Evolutionary conservation across 2,797 vertebrate species (phyloP).

Genomic region (Ceryle rudis): DNA sequence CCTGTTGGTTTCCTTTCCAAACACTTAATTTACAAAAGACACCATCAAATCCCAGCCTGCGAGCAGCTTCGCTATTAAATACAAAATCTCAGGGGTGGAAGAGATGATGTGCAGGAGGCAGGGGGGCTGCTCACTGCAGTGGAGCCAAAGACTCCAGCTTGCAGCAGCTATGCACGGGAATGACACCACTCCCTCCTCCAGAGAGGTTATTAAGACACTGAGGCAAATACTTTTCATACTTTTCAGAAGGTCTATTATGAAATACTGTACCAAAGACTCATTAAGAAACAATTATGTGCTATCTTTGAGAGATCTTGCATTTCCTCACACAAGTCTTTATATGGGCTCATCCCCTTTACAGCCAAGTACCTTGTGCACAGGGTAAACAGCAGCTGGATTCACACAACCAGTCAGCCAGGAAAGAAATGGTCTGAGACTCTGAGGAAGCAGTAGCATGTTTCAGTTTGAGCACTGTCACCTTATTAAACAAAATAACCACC

Average conservation of each 20-base stretch:
- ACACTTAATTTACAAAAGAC: neutral
- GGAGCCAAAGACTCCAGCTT: fast-evolving
- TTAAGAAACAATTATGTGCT: neutral
- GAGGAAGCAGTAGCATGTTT: neutral
- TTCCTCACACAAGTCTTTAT: neutral
- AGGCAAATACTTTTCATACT: constrained; percentile 7
- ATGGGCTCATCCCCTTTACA: neutral
- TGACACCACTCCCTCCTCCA: neutral
- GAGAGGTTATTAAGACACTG: neutral
- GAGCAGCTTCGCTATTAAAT: neutral
- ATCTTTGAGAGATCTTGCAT: constrained; percentile 20
- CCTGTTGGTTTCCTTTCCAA: constrained; percentile 53
- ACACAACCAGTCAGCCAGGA: neutral
- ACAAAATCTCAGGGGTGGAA: neutral
- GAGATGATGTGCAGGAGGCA: neutral
- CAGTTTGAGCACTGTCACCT: fast-evolving
- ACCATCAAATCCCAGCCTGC: neutral
- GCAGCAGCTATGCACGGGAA: fast-evolving
- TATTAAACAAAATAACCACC: neutral
- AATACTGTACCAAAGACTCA: neutral
- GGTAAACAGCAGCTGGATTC: neutral
- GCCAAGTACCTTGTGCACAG: neutral
- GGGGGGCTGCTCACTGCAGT: neutral
- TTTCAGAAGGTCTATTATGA: constrained; percentile 10
- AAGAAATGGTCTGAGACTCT: neutral